phyloP scores from a whole-genome alignment of 2,888 invertebrate species.

The Chrysopilus asiliformis region DNA sequence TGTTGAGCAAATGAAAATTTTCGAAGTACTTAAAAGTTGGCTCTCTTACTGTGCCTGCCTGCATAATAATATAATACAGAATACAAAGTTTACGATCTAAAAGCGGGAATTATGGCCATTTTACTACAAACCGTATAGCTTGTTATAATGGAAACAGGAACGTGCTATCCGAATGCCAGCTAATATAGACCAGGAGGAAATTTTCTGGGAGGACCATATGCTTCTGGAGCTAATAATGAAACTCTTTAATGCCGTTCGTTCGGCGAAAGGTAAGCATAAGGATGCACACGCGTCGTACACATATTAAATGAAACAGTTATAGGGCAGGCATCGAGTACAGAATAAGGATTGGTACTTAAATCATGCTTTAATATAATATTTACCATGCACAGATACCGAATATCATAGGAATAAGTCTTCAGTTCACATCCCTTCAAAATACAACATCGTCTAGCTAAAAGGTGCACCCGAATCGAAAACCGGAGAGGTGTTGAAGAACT shows the following conservation, averaged over 20 bases:
- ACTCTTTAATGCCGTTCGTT: conserved; percentile 1
- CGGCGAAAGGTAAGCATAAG: not conserved
- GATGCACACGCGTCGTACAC: not conserved
- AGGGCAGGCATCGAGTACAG: too few species aligned
- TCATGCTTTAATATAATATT: too few species aligned
- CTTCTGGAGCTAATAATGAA: conserved; percentile 3
- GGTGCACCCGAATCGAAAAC: too few species aligned
- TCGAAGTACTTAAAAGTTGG: too few species aligned
- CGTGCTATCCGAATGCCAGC: not conserved
- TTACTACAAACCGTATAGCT: not conserved
- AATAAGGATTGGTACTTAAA: too few species aligned
- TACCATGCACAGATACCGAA: too few species aligned
- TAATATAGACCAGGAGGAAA: too few species aligned
- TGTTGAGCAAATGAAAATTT: too few species aligned
- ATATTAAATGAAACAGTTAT: too few species aligned
- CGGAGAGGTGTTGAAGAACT: too few species aligned
- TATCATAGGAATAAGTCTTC: not conserved
- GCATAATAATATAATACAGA: too few species aligned
- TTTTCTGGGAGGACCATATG: conserved; percentile 5
- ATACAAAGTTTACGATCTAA: conserved; percentile 2
- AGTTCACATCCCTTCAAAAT: not conserved
- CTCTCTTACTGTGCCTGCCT: too few species aligned
- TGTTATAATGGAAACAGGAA: not conserved
- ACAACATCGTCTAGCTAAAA: conserved; percentile 3
- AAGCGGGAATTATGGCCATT: conserved; percentile 4